Evolutionary conservation across 2,888 invertebrate genomes (phyloP).

Genomic region (Phyto melanocephala): DNA sequence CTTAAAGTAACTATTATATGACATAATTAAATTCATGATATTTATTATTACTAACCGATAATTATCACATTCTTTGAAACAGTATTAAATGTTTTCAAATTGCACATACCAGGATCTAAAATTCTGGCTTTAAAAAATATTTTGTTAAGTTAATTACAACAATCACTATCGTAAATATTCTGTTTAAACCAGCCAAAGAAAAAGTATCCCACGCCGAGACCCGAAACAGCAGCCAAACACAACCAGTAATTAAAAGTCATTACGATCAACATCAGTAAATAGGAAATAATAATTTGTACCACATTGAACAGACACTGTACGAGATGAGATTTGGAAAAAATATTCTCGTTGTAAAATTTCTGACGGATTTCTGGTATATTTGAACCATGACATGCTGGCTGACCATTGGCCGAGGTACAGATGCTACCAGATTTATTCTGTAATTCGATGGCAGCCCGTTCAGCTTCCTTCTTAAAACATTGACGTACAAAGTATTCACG

Average conservation of each 20-base stretch:
- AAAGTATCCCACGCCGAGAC: conserved; percentile 76
- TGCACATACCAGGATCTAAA: no score
- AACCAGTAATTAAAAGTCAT: conserved; percentile 78
- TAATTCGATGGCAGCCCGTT: conserved; percentile 68
- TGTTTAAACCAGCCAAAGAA: conserved; percentile 76
- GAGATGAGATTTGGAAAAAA: conserved; percentile 72
- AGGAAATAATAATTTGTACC: conserved; percentile 75
- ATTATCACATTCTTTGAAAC: no score
- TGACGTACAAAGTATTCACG: conserved; percentile 78
- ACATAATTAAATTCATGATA: conserved; percentile 6
- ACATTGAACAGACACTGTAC: conserved; percentile 74
- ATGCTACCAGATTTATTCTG: conserved; percentile 63
- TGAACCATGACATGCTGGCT: conserved; percentile 59
- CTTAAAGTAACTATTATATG: conserved; percentile 30
- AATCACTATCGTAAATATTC: conserved; percentile 73
- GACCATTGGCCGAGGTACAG: not conserved
- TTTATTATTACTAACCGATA: not conserved
- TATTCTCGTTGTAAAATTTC: conserved; percentile 67
- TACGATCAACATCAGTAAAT: conserved; percentile 77
- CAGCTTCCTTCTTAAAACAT: conserved; percentile 68
- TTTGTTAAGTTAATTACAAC: conserved; percentile 71
- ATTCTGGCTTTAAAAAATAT: no score
- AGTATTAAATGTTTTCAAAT: no score
- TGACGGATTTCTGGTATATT: conserved; percentile 68
- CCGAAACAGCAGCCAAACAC: conserved; percentile 75